Conservation (phyloP, 2,888 invertebrate species). For the Oligia strigilis region DNA sequence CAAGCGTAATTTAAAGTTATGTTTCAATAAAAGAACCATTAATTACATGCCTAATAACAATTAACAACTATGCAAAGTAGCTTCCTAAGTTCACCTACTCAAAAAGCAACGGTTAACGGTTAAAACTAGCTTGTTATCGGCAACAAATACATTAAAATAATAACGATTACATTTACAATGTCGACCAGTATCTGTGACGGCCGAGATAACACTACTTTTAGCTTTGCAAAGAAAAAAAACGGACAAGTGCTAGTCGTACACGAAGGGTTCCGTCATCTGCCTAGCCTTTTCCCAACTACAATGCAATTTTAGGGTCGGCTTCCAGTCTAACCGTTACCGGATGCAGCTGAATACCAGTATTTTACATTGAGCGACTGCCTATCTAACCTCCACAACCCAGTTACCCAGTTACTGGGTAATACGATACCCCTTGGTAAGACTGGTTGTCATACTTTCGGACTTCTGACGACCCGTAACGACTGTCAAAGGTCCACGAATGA, state of each 20-base stretch:
- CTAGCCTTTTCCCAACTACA: too few relatives aligned
- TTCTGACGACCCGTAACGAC: too few relatives aligned
- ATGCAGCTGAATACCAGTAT: too few relatives aligned
- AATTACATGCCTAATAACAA: slow-evolving; percentile 21
- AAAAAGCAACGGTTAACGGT: slow-evolving; percentile 43
- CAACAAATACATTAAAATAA: slow-evolving; percentile 54
- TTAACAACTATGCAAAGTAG: slow-evolving; percentile 25
- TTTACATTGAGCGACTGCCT: too few relatives aligned
- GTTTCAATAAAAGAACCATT: not conserved
- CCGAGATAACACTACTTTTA: slow-evolving; percentile 43
- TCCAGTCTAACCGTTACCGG: too few relatives aligned
- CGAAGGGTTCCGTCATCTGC: not conserved
- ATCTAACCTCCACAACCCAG: too few relatives aligned
- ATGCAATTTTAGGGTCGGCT: too few relatives aligned
- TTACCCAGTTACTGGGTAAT: too few relatives aligned
- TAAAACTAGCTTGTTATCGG: slow-evolving; percentile 48
- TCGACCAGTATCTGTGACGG: slow-evolving; percentile 54
- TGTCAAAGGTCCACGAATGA: too few relatives aligned
- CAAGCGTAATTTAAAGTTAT: not conserved
- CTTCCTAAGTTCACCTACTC: slow-evolving; percentile 24
- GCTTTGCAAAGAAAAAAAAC: slow-evolving; percentile 5
- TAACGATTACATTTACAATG: slow-evolving; percentile 54
- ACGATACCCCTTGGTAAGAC: too few relatives aligned
- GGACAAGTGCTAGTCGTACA: not conserved
- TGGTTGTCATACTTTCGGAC: too few relatives aligned